phyloP scores from a whole-genome alignment of 1,140 invertebrate genomes.

The Armadillidium nasatum region DNA sequence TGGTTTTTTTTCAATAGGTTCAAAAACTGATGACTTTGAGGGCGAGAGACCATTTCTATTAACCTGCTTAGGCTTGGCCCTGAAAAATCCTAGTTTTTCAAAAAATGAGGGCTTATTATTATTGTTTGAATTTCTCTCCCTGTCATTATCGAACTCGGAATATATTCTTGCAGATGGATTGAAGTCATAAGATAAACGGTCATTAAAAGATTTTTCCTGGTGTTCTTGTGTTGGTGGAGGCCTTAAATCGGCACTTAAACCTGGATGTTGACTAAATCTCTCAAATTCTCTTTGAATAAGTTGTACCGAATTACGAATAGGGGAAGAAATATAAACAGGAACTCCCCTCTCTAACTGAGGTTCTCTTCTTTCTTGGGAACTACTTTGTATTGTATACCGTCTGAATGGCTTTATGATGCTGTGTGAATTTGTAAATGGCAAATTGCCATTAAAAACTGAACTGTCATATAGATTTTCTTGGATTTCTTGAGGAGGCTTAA shows the following conservation, averaged over 20 bases:
- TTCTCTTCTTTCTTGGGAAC: neutral
- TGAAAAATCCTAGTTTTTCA: conserved; percentile 3
- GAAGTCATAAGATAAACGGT: neutral
- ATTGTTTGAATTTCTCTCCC: neutral
- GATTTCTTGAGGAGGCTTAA: neutral
- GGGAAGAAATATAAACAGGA: neutral
- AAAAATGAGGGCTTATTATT: neutral
- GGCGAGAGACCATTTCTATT: neutral
- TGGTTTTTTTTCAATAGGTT: neutral
- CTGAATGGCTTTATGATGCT: neutral
- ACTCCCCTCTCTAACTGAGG: neutral
- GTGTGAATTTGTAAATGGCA: neutral
- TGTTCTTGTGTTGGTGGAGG: neutral
- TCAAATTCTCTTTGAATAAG: neutral
- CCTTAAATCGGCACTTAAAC: neutral
- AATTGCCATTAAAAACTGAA: neutral
- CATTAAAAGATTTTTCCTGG: neutral
- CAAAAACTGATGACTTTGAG: neutral
- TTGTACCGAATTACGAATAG: neutral
- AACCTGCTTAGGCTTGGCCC: neutral
- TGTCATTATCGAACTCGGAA: neutral
- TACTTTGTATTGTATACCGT: neutral
- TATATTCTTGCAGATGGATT: neutral
- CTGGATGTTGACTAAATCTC: neutral
- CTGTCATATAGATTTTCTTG: neutral